Evolutionary conservation across 1,140 invertebrate genomes (phyloP), one percentile per base, ranked within the genome.

Genomic region (Arctopsyche grandis): DNA sequence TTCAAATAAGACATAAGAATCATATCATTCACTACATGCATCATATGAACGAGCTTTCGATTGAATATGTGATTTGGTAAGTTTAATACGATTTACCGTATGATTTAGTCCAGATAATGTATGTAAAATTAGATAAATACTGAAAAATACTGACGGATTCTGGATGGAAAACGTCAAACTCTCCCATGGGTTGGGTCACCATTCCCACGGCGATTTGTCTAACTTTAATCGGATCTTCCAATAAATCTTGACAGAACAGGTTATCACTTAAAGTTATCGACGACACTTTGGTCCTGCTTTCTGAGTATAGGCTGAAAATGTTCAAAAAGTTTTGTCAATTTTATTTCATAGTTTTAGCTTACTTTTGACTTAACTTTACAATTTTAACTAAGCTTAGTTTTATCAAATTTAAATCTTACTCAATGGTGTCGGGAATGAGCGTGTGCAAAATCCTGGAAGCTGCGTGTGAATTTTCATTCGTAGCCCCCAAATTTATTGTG

Each of bases 141-240:
- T n/a, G n/a, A n/a, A 21, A 60, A 60, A 60, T 66, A 66, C 22
- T 69, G 14, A 69, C 66, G 1, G 66, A 69, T 69, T 29, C 14
- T 10, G 66, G 24, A 29, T 69, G 66, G 14, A 71, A 29, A 14
- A 12, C 46, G n/a, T 71, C 69, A 46, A 46, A 46, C n/a, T 71
- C 69, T 44, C 21, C 38, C 29, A 71, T 46, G 1, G 5, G 29
- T 71, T 71, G 69, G 3, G 69, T 71, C n/a, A 71, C 10, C 69
- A 71, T 71, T 24, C 69, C 69, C 1, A 44, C 7, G n/a, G 69
- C 43, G 16, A 71, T 9, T 46, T 71, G 4, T 16, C 46, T 0
- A 19, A 71, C 5, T 46, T 16, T 48, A 19, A 9, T 9, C 16
- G 43, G 38, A 46, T 12, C 38, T 71, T 71, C 43, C 0, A 71